These are phyloP conservation scores for Paratilapia polleni DNA, from an alignment of 2,113 vertebrate species.

Conservation along the genomic window DNA sequence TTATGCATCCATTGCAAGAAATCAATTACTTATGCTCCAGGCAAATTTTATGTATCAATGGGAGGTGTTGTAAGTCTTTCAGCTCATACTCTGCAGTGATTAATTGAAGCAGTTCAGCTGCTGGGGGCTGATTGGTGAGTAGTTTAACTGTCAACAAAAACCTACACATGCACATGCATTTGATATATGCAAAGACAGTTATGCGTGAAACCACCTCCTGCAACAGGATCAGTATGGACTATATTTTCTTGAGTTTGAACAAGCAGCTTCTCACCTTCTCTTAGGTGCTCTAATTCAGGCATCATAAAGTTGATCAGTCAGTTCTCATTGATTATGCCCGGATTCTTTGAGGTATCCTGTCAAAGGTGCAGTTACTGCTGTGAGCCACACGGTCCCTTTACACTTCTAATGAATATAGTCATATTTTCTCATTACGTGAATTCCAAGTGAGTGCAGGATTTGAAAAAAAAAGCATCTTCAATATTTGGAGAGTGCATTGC, in stretches of 20 bases:
- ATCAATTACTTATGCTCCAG: slow-evolving; percentile 62
- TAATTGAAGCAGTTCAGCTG: slow-evolving; percentile 38
- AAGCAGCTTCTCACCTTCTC: not conserved
- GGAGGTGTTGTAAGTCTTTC: slow-evolving; percentile 47
- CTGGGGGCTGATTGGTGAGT: slow-evolving; percentile 37
- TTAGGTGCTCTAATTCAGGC: not conserved
- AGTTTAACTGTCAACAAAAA: slow-evolving; percentile 39
- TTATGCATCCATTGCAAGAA: slow-evolving; percentile 34
- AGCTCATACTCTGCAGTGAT: slow-evolving; percentile 34
- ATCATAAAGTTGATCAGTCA: slow-evolving; percentile 3
- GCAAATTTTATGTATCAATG: slow-evolving; percentile 47
- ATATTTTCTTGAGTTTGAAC: not conserved
- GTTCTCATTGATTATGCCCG: not conserved
- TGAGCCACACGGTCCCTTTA: slow-evolving; percentile 21
- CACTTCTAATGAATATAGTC: not conserved
- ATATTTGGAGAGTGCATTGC: not conserved
- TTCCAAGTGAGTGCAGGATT: slow-evolving; percentile 17
- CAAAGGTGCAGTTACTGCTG: slow-evolving; percentile 3
- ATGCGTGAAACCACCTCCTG: not conserved
- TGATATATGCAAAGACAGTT: not conserved
- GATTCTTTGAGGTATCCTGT: not conserved
- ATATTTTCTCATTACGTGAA: slow-evolving; percentile 27
- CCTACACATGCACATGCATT: not conserved
- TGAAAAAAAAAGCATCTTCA: not conserved
- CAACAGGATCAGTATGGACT: not conserved